Percentiles rank a stretch among this genome's conserved stretches.
Evolutionary conservation across 2,888 invertebrate genomes (phyloP).

Genomic region (Lepidocyrtinus sp.): DNA sequence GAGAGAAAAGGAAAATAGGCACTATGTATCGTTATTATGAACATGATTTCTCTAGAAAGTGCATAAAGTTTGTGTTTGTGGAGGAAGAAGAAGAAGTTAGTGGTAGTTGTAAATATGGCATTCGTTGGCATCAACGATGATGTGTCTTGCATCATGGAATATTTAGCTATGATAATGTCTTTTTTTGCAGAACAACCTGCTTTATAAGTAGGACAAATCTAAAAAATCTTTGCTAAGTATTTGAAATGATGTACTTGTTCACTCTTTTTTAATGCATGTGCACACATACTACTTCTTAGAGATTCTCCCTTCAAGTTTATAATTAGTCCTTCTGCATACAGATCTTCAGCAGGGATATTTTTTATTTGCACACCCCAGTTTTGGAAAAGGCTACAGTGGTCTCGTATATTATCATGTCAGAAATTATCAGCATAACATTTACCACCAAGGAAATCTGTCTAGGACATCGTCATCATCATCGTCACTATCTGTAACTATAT

Average conservation of each 20-base stretch:
- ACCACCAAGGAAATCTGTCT: slow-evolving; percentile 41
- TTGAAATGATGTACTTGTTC: background rate
- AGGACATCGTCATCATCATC: slow-evolving; percentile 44
- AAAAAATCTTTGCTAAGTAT: background rate
- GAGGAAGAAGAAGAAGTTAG: background rate
- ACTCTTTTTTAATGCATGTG: no score
- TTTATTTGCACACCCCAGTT: background rate
- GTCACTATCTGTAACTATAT: slow-evolving; percentile 16
- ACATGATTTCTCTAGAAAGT: background rate
- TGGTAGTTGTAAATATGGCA: background rate
- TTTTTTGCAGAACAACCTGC: slow-evolving; percentile 49
- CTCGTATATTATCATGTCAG: slow-evolving; percentile 51
- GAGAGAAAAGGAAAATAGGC: background rate
- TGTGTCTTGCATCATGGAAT: slow-evolving; percentile 33
- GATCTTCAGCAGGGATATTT: background rate
- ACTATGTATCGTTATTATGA: background rate
- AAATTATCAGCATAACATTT: slow-evolving; percentile 44
- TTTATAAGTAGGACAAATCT: slow-evolving; percentile 52
- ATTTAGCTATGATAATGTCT: slow-evolving; percentile 42
- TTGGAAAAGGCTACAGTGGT: slow-evolving; percentile 43
- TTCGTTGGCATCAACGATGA: slow-evolving; percentile 29
- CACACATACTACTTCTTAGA: background rate
- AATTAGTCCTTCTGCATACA: slow-evolving; percentile 45
- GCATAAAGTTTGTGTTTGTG: slow-evolving; percentile 9
- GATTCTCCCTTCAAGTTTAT: slow-evolving; percentile 35